Conservation (phyloP, 2,113 vertebrate genomes). For the Nestor notabilis region DNA sequence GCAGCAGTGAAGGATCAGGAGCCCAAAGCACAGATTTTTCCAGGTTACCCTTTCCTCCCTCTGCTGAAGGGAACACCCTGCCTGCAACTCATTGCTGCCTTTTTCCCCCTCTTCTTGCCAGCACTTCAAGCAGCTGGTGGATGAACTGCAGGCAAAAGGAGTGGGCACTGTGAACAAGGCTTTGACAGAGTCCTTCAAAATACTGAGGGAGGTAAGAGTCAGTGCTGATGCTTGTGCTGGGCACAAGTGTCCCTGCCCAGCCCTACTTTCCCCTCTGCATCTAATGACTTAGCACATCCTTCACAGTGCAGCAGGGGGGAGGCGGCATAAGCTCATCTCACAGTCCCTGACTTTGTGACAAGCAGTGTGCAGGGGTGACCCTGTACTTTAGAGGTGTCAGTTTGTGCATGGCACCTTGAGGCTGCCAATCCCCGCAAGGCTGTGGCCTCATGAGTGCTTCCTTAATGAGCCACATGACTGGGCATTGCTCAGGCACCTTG, state of each 20-base stretch:
- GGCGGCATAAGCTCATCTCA: background rate
- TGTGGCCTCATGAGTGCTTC: background rate
- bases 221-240: background rate
- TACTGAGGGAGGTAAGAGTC: conserved; percentile 86
- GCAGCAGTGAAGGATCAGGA: background rate
- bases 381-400: no score
- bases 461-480: background rate
- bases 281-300: background rate
- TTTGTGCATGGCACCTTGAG: background rate
- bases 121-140: conserved; percentile 94
- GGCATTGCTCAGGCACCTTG: background rate
- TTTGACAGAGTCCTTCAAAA: conserved; percentile 90
- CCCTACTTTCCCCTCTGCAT: background rate
- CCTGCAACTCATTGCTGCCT: background rate
- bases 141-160: conserved; percentile 89
- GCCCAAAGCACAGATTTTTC: background rate
- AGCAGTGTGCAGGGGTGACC: background rate
- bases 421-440: background rate
- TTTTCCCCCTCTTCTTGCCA: conserved; percentile 28
- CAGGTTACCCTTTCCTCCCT: background rate
- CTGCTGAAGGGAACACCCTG: background rate
- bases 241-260: background rate
- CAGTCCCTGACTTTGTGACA: background rate
- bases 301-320: background rate
- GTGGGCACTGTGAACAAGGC: conserved; percentile 89